Conservation (phyloP, 2,113 vertebrate genomes). For the Neodontobutis hainanensis region DNA sequence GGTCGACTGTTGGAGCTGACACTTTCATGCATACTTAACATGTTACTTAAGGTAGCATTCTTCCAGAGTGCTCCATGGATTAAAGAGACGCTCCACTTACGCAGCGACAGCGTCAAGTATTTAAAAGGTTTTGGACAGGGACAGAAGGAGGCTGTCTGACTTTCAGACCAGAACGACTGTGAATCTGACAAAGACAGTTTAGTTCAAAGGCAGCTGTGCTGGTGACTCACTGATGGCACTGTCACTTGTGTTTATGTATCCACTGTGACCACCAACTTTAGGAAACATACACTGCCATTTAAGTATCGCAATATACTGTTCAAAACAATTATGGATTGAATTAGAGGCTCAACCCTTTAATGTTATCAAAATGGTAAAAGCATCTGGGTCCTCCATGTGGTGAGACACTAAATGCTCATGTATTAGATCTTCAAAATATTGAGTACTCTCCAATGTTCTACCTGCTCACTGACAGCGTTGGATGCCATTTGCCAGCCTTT, state of each 20-base stretch:
- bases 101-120: conserved; percentile 38
- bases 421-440: too few relatives aligned
- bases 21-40: conserved; percentile 77
- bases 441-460: too few relatives aligned
- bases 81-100: conserved; percentile 48
- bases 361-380: too few relatives aligned
- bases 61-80: conserved; percentile 63
- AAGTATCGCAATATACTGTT: neutral
- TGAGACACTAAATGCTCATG: too few relatives aligned
- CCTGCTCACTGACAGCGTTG: too few relatives aligned
- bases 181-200: conserved; percentile 46
- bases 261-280: neutral
- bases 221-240: neutral
- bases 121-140: conserved; percentile 58
- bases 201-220: conserved; percentile 2
- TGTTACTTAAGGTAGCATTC: conserved; percentile 73
- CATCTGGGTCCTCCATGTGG: too few relatives aligned
- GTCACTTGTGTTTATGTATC: conserved; percentile 3
- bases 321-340: too few relatives aligned
- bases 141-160: conserved; percentile 55
- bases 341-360: too few relatives aligned
- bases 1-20: conserved; percentile 57
- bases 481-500: too few relatives aligned
- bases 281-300: neutral
- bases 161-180: conserved; percentile 33